Evolutionary conservation across 2,797 vertebrate species (phyloP).

Genomic region (Periparus ater): DNA sequence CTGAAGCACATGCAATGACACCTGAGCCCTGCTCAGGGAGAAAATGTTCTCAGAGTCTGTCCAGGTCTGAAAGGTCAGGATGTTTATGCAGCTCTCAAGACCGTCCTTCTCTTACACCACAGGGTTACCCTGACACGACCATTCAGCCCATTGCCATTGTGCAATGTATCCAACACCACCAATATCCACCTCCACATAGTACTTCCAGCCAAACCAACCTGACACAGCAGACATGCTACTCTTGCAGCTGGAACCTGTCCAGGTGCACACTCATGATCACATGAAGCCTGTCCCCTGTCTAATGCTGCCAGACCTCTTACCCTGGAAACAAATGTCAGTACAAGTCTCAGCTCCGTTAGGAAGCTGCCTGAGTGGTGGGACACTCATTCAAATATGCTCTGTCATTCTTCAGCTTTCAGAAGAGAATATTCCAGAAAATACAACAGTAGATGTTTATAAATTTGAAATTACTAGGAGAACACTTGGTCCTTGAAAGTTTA

Average conservation of each 20-base stretch:
- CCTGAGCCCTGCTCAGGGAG: background rate
- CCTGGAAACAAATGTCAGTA: background rate
- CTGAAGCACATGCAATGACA: background rate
- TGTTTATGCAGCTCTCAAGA: background rate
- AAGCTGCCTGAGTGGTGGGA: background rate
- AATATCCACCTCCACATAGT: rapidly evolving
- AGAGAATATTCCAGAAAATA: background rate
- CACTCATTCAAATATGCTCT: rapidly evolving
- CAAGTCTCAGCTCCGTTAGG: background rate
- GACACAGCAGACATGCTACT: background rate
- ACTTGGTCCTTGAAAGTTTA: background rate
- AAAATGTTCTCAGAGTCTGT: background rate
- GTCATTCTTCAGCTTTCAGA: background rate
- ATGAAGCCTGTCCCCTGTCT: rapidly evolving
- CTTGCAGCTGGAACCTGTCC: background rate
- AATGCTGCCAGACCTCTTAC: background rate
- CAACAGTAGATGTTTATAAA: background rate
- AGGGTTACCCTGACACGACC: background rate
- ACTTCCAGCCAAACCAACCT: background rate
- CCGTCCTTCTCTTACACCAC: background rate
- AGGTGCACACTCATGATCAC: rapidly evolving
- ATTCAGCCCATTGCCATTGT: rapidly evolving
- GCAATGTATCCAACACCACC: background rate
- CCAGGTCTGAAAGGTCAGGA: background rate
- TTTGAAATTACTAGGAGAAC: background rate